Evolutionary conservation across 2,797 vertebrate genomes (phyloP).

Genomic region (Borostomias antarcticus): DNA sequence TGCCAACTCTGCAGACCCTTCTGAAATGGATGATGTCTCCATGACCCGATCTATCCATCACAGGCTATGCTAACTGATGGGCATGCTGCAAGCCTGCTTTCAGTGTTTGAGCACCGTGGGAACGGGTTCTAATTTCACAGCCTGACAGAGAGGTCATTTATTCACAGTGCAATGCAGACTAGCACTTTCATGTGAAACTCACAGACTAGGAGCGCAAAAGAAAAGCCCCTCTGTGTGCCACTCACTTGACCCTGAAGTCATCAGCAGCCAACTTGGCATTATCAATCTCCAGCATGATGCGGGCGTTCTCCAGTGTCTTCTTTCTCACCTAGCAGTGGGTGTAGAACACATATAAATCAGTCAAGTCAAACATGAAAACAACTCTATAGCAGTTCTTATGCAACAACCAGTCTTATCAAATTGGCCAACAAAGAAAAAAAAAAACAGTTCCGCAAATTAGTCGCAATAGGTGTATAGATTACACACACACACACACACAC

Average conservation of each 20-base stretch:
- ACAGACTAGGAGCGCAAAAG: constrained; percentile 39
- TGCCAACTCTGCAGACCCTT: constrained; percentile 21
- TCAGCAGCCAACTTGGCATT: constrained; percentile 83
- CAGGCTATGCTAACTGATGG: constrained; percentile 14
- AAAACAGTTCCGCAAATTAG: background rate
- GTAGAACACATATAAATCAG: background rate
- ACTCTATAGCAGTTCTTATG: background rate
- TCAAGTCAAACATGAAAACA: background rate
- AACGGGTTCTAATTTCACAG: constrained; percentile 64
- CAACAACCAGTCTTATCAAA: background rate
- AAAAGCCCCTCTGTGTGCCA: constrained; percentile 51
- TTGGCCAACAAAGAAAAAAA: background rate
- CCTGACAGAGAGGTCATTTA: constrained; percentile 68
- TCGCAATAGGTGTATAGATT: background rate
- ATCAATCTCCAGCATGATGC: constrained; percentile 82
- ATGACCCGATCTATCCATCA: constrained; percentile 49
- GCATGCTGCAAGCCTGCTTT: constrained; percentile 10
- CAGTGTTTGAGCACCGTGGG: constrained; percentile 53
- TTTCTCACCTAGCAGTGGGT: constrained; percentile 68
- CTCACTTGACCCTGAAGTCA: constrained; percentile 84
- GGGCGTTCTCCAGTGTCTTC: constrained; percentile 76
- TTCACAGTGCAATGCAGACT: constrained; percentile 61
- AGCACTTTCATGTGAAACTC: constrained; percentile 63
- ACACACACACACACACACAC: no score
- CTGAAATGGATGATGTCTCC: constrained; percentile 21